phyloP scores from a whole-genome alignment of 2,113 vertebrate genomes.

The Petroica traversi region DNA sequence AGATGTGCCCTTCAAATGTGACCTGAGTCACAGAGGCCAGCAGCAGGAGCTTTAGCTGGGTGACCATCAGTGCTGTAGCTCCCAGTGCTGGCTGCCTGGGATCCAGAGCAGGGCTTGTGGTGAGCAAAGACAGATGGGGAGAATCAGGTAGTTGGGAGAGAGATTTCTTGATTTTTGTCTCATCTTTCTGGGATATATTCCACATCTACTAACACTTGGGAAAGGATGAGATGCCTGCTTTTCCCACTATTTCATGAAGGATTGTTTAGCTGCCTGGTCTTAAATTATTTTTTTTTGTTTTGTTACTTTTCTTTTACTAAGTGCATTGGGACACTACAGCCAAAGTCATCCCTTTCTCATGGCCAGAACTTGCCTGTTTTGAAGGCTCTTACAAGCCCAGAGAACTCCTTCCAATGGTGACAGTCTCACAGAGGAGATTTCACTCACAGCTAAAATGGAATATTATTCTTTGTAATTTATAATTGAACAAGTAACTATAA shows the following conservation, averaged over 20 bases:
- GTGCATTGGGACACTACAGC: background rate
- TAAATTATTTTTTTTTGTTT: background rate
- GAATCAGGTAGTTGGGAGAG: background rate
- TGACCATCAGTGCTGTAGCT: background rate
- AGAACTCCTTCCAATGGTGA: background rate
- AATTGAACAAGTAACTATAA: background rate
- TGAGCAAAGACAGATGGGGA: background rate
- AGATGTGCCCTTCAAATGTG: background rate
- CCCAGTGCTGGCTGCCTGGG: background rate
- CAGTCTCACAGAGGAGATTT: background rate
- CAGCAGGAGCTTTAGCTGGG: background rate
- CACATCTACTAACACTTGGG: background rate
- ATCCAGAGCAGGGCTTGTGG: background rate
- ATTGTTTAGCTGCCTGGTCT: background rate
- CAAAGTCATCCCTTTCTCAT: accelerated
- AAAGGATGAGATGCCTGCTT: background rate
- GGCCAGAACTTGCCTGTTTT: background rate
- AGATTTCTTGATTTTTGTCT: background rate
- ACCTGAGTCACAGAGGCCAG: background rate
- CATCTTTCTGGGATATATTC: background rate
- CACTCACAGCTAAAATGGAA: background rate
- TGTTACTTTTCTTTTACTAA: background rate
- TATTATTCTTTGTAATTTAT: background rate
- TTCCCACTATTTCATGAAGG: background rate
- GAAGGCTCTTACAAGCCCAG: background rate